Conservation (phyloP, 53 echinoderm and acorn worm genomes). For the Hippasteria phrygiana region DNA sequence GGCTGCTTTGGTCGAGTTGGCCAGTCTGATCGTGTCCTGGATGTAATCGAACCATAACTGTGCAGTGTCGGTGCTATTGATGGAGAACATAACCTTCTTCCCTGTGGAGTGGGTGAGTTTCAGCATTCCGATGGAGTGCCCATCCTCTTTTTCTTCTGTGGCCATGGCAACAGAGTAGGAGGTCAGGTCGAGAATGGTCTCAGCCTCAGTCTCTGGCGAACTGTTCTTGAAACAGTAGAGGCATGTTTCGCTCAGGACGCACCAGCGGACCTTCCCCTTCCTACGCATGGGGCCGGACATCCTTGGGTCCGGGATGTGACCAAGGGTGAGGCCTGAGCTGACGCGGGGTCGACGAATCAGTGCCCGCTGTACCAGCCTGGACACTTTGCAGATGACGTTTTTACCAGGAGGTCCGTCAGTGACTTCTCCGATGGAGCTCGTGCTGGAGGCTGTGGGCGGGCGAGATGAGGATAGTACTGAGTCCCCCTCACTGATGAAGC, state of each 20-base stretch:
- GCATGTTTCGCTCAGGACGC: conserved; percentile 10
- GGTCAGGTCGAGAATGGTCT: conserved; percentile 28
- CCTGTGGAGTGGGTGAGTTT: conserved; percentile 56
- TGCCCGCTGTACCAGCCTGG: conserved; percentile 36
- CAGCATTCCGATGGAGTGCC: conserved; percentile 14
- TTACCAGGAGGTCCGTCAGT: conserved; percentile 10
- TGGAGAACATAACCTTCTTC: conserved; percentile 45
- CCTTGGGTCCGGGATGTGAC: conserved; percentile 27
- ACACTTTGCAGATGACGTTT: conserved; percentile 51
- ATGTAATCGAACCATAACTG: conserved; percentile 39
- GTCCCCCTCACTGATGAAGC: conserved; percentile 28
- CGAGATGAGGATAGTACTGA: neutral
- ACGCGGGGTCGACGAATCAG: neutral
- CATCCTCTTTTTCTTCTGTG: conserved; percentile 47
- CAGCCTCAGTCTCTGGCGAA: conserved; percentile 22
- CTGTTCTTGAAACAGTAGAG: conserved; percentile 58
- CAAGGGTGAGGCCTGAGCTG: conserved; percentile 32
- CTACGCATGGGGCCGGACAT: conserved; percentile 54
- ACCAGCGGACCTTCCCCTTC: conserved; percentile 55
- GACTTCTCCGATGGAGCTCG: conserved; percentile 15
- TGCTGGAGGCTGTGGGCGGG: conserved; percentile 4
- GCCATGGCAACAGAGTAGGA: conserved; percentile 36
- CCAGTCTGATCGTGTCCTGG: neutral
- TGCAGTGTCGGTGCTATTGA: conserved; percentile 42
- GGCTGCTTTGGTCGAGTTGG: neutral